A percentile compares a stretch with the other conserved stretches of the same genome.
Conservation (phyloP, 2,888 invertebrate species). For the Philereme vetulata region DNA sequence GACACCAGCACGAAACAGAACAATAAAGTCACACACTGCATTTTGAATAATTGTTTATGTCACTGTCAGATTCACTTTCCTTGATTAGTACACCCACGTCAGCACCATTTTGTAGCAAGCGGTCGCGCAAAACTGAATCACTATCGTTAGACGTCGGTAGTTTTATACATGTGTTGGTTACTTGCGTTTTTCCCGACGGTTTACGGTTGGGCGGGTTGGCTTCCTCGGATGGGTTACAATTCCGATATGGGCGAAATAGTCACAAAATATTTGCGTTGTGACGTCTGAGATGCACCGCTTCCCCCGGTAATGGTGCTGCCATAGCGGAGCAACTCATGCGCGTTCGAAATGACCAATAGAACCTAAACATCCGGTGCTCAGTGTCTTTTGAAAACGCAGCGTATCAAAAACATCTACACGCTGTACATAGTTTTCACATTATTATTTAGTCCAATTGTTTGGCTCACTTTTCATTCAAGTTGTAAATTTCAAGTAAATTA, state of each 20-base stretch:
- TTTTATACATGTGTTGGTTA: conserved; percentile 79
- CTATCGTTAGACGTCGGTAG: conserved; percentile 69
- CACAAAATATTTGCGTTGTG: conserved; percentile 58
- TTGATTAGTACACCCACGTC: conserved; percentile 53
- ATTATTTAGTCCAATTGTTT: no score
- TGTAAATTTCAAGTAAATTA: no score
- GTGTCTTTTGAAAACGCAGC: no score
- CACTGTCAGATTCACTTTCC: conserved; percentile 62
- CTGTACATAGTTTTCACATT: no score
- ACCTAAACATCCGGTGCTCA: conserved; percentile 8
- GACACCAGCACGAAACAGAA: conserved; percentile 56
- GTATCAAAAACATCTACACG: no score
- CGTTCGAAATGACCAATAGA: conserved; percentile 1
- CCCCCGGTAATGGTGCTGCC: conserved; percentile 58
- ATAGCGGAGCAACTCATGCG: conserved; percentile 16
- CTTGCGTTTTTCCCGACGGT: conserved; percentile 76
- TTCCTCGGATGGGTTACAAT: conserved; percentile 59
- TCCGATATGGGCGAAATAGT: conserved; percentile 69
- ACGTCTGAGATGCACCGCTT: conserved; percentile 64
- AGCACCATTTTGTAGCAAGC: conserved; percentile 74
- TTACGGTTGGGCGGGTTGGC: conserved; percentile 72
- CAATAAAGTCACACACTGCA: conserved; percentile 62
- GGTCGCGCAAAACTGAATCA: conserved; percentile 81
- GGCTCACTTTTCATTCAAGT: no score
- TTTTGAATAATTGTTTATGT: conserved; percentile 40